A percentile compares a stretch with the other conserved stretches of the same genome.
Evolutionary conservation across 2,797 vertebrate species (phyloP).

Genomic region (Pipistrellus nathusii): DNA sequence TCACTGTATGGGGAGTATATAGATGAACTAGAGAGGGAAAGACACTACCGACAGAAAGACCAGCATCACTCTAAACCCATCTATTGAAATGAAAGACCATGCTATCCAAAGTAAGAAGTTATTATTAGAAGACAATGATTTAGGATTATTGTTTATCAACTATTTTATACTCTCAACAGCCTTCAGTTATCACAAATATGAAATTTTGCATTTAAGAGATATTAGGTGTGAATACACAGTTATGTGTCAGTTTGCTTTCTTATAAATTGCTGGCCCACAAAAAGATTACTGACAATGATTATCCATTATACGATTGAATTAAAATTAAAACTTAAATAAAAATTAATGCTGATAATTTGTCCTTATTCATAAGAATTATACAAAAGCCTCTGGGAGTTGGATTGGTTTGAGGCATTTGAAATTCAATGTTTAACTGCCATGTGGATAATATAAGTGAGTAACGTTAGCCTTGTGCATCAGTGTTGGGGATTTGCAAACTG

Average conservation of each 20-base stretch:
- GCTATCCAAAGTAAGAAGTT: neutral
- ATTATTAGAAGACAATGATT: constrained; percentile 49
- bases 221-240: neutral
- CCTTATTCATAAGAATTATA: neutral
- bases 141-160: neutral
- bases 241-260: neutral
- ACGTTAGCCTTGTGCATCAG: neutral
- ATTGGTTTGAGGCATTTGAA: neutral
- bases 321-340: constrained; percentile 38
- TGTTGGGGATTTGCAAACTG: neutral
- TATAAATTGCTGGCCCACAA: neutral
- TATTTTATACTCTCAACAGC: neutral
- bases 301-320: neutral
- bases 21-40: neutral
- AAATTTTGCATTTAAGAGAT: neutral
- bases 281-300: neutral
- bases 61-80: neutral
- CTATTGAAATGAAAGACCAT: neutral
- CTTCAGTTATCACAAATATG: neutral
- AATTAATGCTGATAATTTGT: constrained; percentile 6
- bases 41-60: neutral
- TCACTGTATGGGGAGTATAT: neutral
- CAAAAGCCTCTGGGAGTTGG: neutral
- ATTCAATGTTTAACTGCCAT: neutral
- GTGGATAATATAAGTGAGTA: neutral